A percentile compares a stretch with the other conserved stretches of the same genome.
These are phyloP conservation scores for Tursiops truncatus DNA, from an alignment of 2,113 vertebrate genomes.

Conservation along the genomic window DNA sequence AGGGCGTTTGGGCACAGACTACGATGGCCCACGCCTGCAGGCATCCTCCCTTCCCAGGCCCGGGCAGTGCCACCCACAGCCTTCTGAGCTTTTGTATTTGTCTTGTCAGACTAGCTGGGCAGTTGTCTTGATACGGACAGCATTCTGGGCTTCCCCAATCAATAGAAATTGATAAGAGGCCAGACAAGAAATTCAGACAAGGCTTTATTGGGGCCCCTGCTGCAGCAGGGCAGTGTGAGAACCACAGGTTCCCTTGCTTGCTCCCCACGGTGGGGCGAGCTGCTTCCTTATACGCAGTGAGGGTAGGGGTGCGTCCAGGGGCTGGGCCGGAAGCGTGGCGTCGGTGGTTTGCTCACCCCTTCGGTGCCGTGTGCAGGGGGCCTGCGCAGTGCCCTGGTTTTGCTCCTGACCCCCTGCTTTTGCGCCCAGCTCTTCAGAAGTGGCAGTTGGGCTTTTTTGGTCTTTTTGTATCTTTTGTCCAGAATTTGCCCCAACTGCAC, in stretches of 20 bases:
- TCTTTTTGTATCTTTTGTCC: neutral
- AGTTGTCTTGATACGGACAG: fast-evolving
- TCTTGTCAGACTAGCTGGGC: neutral
- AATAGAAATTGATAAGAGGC: neutral
- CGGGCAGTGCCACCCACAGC: fast-evolving
- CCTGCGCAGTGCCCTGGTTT: neutral
- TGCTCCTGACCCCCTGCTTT: neutral
- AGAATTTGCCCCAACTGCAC: neutral
- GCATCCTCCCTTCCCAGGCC: neutral
- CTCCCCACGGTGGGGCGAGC: fast-evolving
- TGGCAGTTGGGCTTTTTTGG: neutral
- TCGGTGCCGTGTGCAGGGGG: neutral
- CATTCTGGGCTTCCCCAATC: neutral
- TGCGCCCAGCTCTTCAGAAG: neutral
- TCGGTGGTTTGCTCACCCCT: neutral
- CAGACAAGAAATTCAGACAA: neutral
- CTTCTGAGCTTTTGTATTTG: neutral
- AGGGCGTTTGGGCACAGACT: neutral
- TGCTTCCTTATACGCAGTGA: fast-evolving
- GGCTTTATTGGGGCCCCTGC: neutral
- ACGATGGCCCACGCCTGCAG: neutral
- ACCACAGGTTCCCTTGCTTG: fast-evolving
- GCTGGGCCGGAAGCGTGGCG: fast-evolving
- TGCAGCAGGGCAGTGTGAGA: neutral
- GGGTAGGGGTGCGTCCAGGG: neutral